Base-by-base conservation (phyloP, 2,888 invertebrate genomes). In the Lapara coniferarum region DNA sequence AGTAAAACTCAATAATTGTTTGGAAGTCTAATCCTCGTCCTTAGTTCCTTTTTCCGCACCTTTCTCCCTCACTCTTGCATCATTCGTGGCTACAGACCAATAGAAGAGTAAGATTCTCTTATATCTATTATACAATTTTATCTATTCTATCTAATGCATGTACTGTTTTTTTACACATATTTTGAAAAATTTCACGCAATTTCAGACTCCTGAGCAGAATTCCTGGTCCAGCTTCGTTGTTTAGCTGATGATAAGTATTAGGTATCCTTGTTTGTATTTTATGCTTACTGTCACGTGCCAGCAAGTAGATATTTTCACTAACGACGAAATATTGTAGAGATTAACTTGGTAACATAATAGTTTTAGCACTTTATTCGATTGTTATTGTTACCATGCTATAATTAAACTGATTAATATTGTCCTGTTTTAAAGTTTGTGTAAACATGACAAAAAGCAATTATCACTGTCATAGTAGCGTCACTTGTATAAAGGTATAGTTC, bases 161-260 rank as follows among this genome's bases (percentile, higher is more conserved):
- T 66, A 46, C 19, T 49, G 14, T 52, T 30, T 58, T 37, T 66
- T 25, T 56, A 37, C 49, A 70, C 55, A 30, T 71, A 56, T 77
- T 77, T 75, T 78, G 70, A 73, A 71, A 71, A 71, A 72, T 69
- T 82, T 81, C 84, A 84, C 81, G 77, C 81, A 74, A 79, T 85
- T 85, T 85, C 85, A 85, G 85, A 81, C 73, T 73, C 75, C 78
- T 71, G 78, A 70, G 75, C 77, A 73, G 81, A 75, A 71, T 77
- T 77, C 74, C 74, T 79, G 74, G 75, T 75, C 74, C 76, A 74
- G 73, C 77, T 77, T 71, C 75, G 74, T 71, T 77, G 73, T 75
- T 75, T 79, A 77, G 74, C 77, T 81, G 82, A 81, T 77, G 51
- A 68, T 66, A 68, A 67, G 52, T 67, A 70, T 59, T 63, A 63